A percentile compares a stretch with the other conserved stretches of the same genome.
Conservation (phyloP, 2,888 invertebrate species). For the Nomada lathburiana region DNA sequence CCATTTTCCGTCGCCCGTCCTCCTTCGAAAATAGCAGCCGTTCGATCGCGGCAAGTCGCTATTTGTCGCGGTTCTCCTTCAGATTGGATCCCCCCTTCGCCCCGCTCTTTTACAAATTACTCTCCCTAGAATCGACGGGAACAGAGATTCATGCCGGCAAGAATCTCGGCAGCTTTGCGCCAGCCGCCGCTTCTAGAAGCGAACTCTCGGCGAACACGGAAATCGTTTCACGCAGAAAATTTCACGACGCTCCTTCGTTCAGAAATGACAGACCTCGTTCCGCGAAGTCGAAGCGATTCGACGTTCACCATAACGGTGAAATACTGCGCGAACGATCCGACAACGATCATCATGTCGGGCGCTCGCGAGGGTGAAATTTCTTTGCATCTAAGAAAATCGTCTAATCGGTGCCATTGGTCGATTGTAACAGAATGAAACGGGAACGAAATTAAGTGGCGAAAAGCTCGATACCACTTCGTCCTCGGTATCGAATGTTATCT, state of each 20-base stretch:
- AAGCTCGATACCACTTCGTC: no score
- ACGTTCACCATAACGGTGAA: no score
- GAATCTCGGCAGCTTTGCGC: not conserved
- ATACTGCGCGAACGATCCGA: no score
- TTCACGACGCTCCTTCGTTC: not conserved
- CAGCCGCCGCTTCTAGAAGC: conserved; percentile 3
- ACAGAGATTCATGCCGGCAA: conserved; percentile 24
- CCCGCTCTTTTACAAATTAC: conserved; percentile 37
- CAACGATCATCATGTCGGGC: no score
- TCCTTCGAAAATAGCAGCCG: conserved; percentile 29
- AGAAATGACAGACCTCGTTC: not conserved
- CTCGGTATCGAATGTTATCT: no score
- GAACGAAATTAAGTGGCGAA: no score
- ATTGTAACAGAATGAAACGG: no score
- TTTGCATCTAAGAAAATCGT: no score
- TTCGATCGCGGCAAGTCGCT: conserved; percentile 33
- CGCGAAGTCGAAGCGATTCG: not conserved
- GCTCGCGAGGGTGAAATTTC: no score
- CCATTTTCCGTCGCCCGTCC: conserved; percentile 21
- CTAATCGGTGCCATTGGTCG: no score
- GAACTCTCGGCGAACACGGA: conserved; percentile 1
- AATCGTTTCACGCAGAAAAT: conserved; percentile 18
- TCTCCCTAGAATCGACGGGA: conserved; percentile 30
- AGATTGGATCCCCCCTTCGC: conserved; percentile 30
- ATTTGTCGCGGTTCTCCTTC: conserved; percentile 42